Base-by-base conservation (phyloP, 2,888 invertebrate species). In the Apodemia mormo region DNA sequence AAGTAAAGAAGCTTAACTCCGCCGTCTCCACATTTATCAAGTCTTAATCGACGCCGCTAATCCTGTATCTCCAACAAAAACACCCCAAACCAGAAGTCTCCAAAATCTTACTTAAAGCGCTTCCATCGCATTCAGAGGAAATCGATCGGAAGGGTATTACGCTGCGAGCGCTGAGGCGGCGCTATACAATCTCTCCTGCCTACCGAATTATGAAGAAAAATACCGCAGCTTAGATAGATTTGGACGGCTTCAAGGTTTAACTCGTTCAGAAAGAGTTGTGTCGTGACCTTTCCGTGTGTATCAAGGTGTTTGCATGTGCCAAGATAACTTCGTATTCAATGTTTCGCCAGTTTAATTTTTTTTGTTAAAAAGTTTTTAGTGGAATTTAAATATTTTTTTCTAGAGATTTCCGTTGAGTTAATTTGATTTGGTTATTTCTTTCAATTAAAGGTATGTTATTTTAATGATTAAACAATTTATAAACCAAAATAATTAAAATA, bases 41-140 rank as follows among this genome's bases (percentile, higher is more conserved):
- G 61, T 33, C 61, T 33, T 61, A 61, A 61, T 61, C 61, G 61
- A 61, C 61, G 61, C 37, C 61, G 37, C 61, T 61, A 61, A 61
- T 61, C 61, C 61, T 61, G 33, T 61, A 61, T 33, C 61, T 61
- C 61, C 61, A 33, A 66, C 67, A 71, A 68, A 73, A 73, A 69
- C 69, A 54, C 30, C 65, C 9, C 69, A 69, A 69, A 69, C 65
- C 69, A 69, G 54, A 74, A 72, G 68, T 75, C 70, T 71, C 72
- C 71, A 73, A 75, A 76, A 76, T 76, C 73, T 78, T 73, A 76
- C 68, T 74, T 72, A 72, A 74, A 76, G 74, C 74, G 77, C 72
- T 75, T 74, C 71, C 69, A 75, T 77, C 76, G 75, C 77, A 78
- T 78, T 82, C 77, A 73, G 72, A 68, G 75, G 73, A 75, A 80